A percentile compares a stretch with the other conserved stretches of the same genome.
phyloP scores from a whole-genome alignment of 1,140 invertebrate genomes.

The Megalopta genalis region DNA sequence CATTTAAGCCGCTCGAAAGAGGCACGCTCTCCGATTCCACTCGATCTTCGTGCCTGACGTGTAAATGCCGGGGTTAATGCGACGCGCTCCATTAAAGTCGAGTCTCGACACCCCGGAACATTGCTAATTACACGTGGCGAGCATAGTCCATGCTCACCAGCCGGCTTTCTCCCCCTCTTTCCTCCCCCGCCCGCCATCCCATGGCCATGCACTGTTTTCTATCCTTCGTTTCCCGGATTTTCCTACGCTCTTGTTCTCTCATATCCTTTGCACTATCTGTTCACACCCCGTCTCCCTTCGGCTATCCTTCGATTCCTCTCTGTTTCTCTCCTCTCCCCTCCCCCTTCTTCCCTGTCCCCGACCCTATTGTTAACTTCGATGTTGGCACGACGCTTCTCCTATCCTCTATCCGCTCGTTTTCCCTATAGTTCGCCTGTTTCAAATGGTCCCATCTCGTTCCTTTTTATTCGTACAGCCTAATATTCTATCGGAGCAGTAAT shows the following conservation, averaged over 20 bases:
- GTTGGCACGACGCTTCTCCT: neutral
- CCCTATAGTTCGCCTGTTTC: neutral
- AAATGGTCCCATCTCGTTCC: neutral
- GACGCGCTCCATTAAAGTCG: conserved; percentile 71
- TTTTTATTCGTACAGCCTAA: neutral
- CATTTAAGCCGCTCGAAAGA: conserved; percentile 55
- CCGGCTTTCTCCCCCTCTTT: conserved; percentile 13
- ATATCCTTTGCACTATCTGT: conserved; percentile 22
- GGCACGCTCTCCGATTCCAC: conserved; percentile 57
- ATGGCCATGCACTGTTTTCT: conserved; percentile 10
- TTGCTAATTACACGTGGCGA: conserved; percentile 69
- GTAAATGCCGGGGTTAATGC: conserved; percentile 69
- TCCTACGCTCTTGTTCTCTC: neutral
- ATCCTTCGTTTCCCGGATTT: conserved; percentile 33
- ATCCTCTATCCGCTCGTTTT: conserved; percentile 2
- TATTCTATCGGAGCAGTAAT: neutral
- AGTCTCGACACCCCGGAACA: conserved; percentile 65
- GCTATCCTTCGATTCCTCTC: neutral
- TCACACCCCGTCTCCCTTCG: conserved; percentile 3
- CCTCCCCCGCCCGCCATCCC: neutral
- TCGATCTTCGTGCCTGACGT: conserved; percentile 67
- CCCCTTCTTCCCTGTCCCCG: neutral
- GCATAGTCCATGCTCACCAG: conserved; percentile 55
- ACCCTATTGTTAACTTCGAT: neutral
- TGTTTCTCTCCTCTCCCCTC: too few species aligned